Evolutionary conservation across 2,888 invertebrate species (phyloP).

Genomic region (Erebia ligea): DNA sequence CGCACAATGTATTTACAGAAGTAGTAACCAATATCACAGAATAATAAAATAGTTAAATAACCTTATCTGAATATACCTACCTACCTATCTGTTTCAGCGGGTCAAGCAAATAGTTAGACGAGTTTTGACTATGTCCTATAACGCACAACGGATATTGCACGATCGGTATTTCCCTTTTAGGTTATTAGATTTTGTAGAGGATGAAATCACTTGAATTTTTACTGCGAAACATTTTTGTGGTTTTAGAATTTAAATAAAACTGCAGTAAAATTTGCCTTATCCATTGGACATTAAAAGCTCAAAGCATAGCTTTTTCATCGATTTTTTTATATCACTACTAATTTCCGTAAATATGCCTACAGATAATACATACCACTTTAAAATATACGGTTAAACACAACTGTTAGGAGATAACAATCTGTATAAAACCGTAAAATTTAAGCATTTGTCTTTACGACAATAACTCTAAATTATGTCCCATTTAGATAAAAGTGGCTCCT

Average conservation of each 20-base stretch:
- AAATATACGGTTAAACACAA: slow-evolving; percentile 1
- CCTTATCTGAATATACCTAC: not conserved
- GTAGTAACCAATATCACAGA: no score
- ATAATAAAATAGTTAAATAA: not conserved
- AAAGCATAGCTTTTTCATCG: not conserved
- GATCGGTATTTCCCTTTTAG: slow-evolving; percentile 24
- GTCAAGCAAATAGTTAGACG: slow-evolving; percentile 28
- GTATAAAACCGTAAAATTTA: slow-evolving; percentile 26
- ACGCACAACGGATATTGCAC: slow-evolving; percentile 26
- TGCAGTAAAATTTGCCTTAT: no score
- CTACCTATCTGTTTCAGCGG: slow-evolving; percentile 12
- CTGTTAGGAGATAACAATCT: slow-evolving; percentile 27
- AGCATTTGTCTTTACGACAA: slow-evolving; percentile 26
- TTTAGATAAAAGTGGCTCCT: slow-evolving; percentile 30
- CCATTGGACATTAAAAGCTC: no score
- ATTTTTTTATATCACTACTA: not conserved
- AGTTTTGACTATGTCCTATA: slow-evolving; percentile 24
- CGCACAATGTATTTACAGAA: no score
- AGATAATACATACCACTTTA: not conserved
- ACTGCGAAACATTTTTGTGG: not conserved
- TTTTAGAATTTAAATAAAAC: not conserved
- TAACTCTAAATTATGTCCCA: slow-evolving; percentile 29
- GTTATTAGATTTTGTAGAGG: not conserved
- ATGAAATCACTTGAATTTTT: not conserved
- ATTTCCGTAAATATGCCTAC: not conserved